These are phyloP conservation scores for Mesembrinibis cayennensis DNA, from an alignment of 2,113 vertebrate species.

Conservation along the genomic window DNA sequence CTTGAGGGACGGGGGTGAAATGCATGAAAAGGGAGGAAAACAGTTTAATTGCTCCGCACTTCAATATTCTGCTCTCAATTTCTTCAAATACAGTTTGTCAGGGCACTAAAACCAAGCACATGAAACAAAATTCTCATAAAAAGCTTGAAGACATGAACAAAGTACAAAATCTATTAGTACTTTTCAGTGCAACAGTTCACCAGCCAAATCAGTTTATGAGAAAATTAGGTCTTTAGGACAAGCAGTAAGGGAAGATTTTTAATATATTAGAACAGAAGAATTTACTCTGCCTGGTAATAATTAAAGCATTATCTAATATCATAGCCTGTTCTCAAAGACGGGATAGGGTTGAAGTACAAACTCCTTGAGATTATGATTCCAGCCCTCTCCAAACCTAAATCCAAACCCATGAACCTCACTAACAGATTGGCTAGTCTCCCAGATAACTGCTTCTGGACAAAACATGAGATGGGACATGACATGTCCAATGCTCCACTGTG, in stretches of 20 bases:
- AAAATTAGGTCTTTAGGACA: neutral
- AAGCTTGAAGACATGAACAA: neutral
- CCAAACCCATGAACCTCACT: neutral
- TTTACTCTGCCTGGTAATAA: neutral
- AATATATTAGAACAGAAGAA: neutral
- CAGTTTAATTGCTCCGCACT: neutral
- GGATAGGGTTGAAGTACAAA: neutral
- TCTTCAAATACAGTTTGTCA: neutral
- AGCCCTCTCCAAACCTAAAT: neutral
- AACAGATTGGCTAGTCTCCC: neutral
- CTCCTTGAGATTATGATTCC: neutral
- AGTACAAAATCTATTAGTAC: neutral
- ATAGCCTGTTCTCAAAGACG: neutral
- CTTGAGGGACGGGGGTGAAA: neutral
- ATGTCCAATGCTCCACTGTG: neutral
- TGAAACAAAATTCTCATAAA: neutral
- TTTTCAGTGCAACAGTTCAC: neutral
- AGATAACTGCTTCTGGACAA: neutral
- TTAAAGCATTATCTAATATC: neutral
- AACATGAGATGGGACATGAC: neutral
- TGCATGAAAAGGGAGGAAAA: slow-evolving; percentile 16
- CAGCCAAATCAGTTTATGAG: neutral
- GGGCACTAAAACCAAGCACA: neutral
- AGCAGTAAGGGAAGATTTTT: neutral
- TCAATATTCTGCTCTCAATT: neutral